Conservation (phyloP, 2,797 vertebrate genomes). For the Otolemur crassicaudatus region DNA sequence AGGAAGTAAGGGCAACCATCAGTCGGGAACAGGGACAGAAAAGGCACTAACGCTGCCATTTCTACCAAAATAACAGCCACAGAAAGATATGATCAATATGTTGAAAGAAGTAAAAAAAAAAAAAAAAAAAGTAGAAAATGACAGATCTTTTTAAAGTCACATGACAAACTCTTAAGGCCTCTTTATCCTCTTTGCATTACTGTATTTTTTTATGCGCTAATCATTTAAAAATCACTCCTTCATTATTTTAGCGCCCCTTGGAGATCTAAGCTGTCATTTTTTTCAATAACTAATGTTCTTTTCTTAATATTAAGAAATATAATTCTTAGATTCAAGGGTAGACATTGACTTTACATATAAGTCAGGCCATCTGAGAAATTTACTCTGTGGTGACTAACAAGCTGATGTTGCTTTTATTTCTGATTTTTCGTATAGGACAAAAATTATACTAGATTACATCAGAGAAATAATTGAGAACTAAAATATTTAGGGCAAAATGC, state of each 20-base stretch:
- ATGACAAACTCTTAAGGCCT: background rate
- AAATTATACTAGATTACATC: background rate
- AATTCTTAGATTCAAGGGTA: background rate
- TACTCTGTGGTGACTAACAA: background rate
- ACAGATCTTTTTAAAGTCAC: background rate
- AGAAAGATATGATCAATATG: background rate
- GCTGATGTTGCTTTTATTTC: background rate
- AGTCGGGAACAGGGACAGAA: background rate
- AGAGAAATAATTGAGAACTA: background rate
- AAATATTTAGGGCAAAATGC: background rate
- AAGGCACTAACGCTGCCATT: background rate
- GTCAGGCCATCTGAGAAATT: background rate
- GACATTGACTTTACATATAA: background rate
- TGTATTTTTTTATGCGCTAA: background rate
- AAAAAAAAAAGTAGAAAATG: background rate
- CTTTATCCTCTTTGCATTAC: background rate
- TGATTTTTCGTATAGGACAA: background rate
- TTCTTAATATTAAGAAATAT: slow-evolving; percentile 18
- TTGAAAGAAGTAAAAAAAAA: background rate
- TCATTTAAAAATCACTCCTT: slow-evolving; percentile 6
- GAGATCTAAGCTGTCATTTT: background rate
- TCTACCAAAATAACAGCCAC: slow-evolving; percentile 7
- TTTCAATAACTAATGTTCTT: background rate
- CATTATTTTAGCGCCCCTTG: background rate
- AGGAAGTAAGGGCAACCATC: background rate